These are phyloP conservation scores for Malacoraja senta DNA, from an alignment of 2,797 vertebrate species.

Conservation along the genomic window DNA sequence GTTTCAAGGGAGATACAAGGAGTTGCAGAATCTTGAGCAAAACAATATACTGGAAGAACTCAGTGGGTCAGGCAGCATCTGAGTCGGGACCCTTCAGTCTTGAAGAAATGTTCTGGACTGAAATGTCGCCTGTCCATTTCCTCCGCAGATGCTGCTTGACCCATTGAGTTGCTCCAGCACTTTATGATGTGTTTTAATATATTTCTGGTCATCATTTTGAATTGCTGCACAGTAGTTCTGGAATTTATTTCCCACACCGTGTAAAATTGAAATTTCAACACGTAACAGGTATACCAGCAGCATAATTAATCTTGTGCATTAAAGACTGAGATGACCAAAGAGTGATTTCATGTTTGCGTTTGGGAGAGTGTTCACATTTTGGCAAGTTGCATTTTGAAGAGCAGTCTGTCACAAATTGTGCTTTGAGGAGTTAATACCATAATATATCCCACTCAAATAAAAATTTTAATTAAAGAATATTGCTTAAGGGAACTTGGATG, in stretches of 20 bases:
- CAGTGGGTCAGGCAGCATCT: too few relatives aligned
- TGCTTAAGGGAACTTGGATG: background rate
- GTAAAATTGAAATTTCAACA: background rate
- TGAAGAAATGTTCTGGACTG: too few relatives aligned
- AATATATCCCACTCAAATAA: background rate
- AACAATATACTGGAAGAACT: too few relatives aligned
- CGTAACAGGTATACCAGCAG: background rate
- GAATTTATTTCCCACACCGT: background rate
- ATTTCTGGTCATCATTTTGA: background rate
- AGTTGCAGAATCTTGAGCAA: too few relatives aligned
- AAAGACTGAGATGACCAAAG: background rate
- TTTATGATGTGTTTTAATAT: background rate
- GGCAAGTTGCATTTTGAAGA: background rate
- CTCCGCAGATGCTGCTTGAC: too few relatives aligned
- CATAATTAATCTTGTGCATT: background rate
- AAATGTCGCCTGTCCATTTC: too few relatives aligned
- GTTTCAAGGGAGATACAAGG: too few relatives aligned
- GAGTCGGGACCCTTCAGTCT: too few relatives aligned
- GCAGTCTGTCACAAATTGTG: background rate
- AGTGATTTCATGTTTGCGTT: background rate
- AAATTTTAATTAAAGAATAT: background rate
- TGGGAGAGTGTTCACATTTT: conserved; percentile 11
- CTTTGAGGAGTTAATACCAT: background rate
- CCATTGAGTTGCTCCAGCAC: too few relatives aligned
- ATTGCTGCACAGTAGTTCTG: background rate